Conservation (phyloP, 2,888 invertebrate genomes). For the Agrochola macilenta region DNA sequence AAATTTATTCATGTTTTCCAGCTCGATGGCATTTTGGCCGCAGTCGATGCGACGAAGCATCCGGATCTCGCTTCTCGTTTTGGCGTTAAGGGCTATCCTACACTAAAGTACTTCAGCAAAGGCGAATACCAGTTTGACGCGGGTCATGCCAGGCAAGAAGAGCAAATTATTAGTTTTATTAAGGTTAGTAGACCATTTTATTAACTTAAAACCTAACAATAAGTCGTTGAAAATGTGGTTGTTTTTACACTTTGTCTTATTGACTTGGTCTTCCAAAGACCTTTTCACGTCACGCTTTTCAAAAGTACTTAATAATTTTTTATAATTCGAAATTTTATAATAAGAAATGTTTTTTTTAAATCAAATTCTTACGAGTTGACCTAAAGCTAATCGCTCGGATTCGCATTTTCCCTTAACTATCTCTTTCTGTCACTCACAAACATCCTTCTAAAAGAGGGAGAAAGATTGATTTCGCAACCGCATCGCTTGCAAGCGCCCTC, state of each 20-base stretch:
- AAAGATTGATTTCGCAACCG: neutral
- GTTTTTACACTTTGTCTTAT: neutral
- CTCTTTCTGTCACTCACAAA: neutral
- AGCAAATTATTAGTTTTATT: conserved; percentile 96
- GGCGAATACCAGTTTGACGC: conserved; percentile 95
- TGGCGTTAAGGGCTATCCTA: conserved; percentile 95
- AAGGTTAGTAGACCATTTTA: conserved; percentile 80
- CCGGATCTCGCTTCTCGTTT: conserved; percentile 92
- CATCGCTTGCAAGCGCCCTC: neutral
- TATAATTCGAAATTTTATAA: neutral
- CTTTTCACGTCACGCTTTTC: neutral
- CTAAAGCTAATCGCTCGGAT: neutral
- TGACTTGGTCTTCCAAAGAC: neutral
- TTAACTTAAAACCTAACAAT: neutral
- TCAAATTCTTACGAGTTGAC: neutral
- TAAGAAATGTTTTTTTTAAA: neutral
- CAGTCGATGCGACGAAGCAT: conserved; percentile 96
- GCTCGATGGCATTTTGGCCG: conserved; percentile 94
- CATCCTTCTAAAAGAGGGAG: neutral
- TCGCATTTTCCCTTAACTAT: neutral
- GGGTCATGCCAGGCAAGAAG: conserved; percentile 93
- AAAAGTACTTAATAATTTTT: neutral
- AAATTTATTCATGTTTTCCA: conserved; percentile 68
- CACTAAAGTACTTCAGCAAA: conserved; percentile 94
- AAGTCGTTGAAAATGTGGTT: neutral